Conservation (phyloP, 2,888 invertebrate species). For the Apotomis turbidana region DNA sequence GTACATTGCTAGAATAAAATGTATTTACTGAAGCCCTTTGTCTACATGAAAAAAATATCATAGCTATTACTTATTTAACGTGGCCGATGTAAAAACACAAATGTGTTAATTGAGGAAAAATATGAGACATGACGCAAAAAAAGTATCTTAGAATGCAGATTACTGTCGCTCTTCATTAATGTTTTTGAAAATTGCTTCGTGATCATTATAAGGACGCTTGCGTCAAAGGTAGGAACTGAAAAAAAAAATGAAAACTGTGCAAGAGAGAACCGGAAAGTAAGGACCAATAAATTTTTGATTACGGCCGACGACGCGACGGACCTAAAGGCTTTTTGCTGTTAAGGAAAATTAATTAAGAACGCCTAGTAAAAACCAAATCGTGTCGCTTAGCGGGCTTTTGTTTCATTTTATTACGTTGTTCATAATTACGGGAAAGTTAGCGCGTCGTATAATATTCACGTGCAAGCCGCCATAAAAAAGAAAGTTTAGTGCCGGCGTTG, state of each 20-base stretch:
- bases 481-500: constrained; percentile 5
- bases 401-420: constrained; percentile 27
- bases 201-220: not conserved
- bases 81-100: too few relatives aligned
- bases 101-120: too few relatives aligned
- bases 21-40: too few relatives aligned
- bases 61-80: too few relatives aligned
- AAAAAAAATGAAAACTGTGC: constrained; percentile 25
- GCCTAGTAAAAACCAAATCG: constrained; percentile 25
- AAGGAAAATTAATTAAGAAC: constrained; percentile 35
- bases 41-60: too few relatives aligned
- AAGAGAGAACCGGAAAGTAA: constrained; percentile 20
- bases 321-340: constrained; percentile 27
- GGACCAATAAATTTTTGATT: constrained; percentile 39
- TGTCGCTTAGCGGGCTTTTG: constrained; percentile 25
- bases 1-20: too few relatives aligned
- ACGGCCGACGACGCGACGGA: constrained; percentile 25
- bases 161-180: too few relatives aligned
- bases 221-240: not conserved
- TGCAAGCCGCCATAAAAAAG: not conserved
- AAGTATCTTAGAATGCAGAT: too few relatives aligned
- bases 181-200: too few relatives aligned
- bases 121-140: too few relatives aligned
- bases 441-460: constrained; percentile 2
- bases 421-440: constrained; percentile 17